Evolutionary conservation across 2,797 vertebrate species (phyloP).

Genomic region (Enteromius mattozi): DNA sequence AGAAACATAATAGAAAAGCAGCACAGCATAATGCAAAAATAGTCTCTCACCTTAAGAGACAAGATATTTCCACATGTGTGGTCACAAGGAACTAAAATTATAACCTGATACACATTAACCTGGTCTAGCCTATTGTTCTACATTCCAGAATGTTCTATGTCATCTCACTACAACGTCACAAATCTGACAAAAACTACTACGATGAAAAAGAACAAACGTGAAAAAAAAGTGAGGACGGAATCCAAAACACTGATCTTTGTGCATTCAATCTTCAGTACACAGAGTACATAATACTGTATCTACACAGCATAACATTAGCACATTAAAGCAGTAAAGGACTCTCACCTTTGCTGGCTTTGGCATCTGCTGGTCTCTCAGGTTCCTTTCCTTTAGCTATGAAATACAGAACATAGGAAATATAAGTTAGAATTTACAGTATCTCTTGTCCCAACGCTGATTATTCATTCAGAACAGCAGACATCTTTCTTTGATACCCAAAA

Average conservation of each 20-base stretch:
- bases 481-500: background rate
- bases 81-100: slow-evolving; percentile 1
- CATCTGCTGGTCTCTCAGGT: slow-evolving; percentile 86
- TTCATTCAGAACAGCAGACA: background rate
- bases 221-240: background rate
- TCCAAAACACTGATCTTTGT: background rate
- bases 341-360: slow-evolving; percentile 88
- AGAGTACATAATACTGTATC: background rate
- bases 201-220: background rate
- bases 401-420: slow-evolving; percentile 41
- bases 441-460: background rate
- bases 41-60: background rate
- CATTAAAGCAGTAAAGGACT: background rate
- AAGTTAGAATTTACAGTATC: slow-evolving; percentile 8
- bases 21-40: background rate
- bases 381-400: slow-evolving; percentile 95
- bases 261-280: background rate
- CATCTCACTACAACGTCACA: background rate
- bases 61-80: background rate
- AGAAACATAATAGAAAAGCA: background rate
- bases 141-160: background rate
- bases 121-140: background rate
- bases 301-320: background rate
- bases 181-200: background rate
- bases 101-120: slow-evolving; percentile 7